Evolutionary conservation across 2,888 invertebrate genomes (phyloP).

Genomic region (Anorthoa munda): DNA sequence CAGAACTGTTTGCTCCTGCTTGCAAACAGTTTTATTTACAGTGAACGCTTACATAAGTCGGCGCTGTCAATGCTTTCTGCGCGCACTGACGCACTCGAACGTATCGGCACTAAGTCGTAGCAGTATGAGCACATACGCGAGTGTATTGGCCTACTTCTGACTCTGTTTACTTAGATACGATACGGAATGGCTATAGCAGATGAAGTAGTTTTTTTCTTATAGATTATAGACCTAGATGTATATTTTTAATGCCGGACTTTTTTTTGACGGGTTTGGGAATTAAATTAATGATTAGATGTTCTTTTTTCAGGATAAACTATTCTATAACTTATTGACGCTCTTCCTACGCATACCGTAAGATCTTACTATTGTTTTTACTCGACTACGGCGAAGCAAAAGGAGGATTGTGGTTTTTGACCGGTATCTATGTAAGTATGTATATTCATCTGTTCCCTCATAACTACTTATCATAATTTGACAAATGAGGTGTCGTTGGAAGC

Average conservation of each 20-base stretch:
- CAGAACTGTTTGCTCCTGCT: neutral
- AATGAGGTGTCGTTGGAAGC: too few relatives aligned
- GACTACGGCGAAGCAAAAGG: too few relatives aligned
- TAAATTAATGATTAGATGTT: too few relatives aligned
- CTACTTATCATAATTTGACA: too few relatives aligned
- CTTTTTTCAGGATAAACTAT: too few relatives aligned
- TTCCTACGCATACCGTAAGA: neutral
- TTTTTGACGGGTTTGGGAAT: neutral
- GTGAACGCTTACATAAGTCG: constrained; percentile 21
- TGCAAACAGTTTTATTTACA: constrained; percentile 14
- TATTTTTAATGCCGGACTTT: neutral
- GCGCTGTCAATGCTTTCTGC: constrained; percentile 18
- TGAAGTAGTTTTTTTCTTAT: neutral
- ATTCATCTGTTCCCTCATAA: too few relatives aligned
- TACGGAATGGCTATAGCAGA: neutral
- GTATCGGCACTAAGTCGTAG: constrained; percentile 17
- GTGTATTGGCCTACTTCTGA: constrained; percentile 31
- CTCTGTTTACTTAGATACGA: constrained; percentile 1
- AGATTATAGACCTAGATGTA: neutral
- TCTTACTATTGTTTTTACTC: too few relatives aligned
- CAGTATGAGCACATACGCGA: neutral
- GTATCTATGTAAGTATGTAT: too few relatives aligned
- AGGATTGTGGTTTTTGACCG: too few relatives aligned
- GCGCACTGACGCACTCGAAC: neutral
- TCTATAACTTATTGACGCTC: neutral